These are phyloP conservation scores for Lepidocyrtoides sp. DNA, from an alignment of 2,888 invertebrate genomes.

Conservation along the genomic window DNA sequence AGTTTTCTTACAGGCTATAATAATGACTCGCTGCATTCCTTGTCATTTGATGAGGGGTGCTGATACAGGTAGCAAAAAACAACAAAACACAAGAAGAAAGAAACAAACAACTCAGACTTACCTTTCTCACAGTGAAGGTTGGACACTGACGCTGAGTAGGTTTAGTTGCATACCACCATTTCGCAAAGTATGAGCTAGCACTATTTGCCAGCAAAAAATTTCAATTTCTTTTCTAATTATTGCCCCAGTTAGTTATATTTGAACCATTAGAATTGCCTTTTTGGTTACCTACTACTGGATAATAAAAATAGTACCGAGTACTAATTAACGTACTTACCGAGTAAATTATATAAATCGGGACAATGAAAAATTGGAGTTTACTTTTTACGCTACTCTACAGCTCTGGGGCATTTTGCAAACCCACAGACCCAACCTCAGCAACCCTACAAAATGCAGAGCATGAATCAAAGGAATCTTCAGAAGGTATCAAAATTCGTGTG, in stretches of 20 bases:
- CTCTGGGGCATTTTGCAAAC: conserved; percentile 5
- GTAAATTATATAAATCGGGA: neutral
- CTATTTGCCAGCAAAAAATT: neutral
- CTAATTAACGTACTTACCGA: neutral
- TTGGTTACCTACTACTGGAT: no score
- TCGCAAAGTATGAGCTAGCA: neutral
- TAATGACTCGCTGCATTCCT: conserved; percentile 48
- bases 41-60: conserved; percentile 40
- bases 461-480: neutral
- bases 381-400: conserved; percentile 16
- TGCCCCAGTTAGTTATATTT: no score
- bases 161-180: conserved; percentile 42
- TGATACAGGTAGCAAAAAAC: conserved; percentile 31
- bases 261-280: no score
- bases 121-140: neutral
- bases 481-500: neutral
- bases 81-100: neutral
- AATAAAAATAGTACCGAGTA: neutral
- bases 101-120: neutral
- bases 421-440: conserved; percentile 19
- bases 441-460: neutral
- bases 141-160: neutral
- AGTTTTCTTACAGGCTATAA: conserved; percentile 59
- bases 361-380: conserved; percentile 31
- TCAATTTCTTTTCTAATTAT: neutral